phyloP scores from a whole-genome alignment of 2,888 invertebrate genomes.

The Prosopocoilus inquinatus region DNA sequence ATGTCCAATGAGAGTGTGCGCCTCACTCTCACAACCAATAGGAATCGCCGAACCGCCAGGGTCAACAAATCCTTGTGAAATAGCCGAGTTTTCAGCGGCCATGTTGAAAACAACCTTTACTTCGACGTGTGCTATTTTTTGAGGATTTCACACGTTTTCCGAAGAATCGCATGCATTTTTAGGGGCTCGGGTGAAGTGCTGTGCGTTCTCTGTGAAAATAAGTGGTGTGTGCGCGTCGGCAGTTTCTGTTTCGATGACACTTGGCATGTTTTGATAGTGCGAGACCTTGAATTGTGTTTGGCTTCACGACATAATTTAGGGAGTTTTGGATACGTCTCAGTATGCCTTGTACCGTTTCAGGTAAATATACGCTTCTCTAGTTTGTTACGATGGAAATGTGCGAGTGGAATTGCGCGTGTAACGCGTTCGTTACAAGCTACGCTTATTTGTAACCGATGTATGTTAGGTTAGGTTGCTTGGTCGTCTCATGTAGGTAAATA shows the following conservation, averaged over 20 bases:
- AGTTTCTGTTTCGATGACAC: slow-evolving; percentile 34
- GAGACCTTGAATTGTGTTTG: slow-evolving; percentile 51
- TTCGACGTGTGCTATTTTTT: slow-evolving; percentile 50
- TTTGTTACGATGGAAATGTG: not conserved
- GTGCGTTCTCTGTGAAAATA: slow-evolving; percentile 29
- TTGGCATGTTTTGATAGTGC: slow-evolving; percentile 45
- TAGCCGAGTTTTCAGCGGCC: slow-evolving; percentile 53
- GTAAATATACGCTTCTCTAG: slow-evolving; percentile 30
- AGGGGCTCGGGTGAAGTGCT: slow-evolving; percentile 30
- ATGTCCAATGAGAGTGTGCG: slow-evolving; percentile 45
- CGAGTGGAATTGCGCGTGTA: not conserved
- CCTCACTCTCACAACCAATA: slow-evolving; percentile 47
- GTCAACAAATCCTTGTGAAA: slow-evolving; percentile 55
- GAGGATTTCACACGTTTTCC: slow-evolving; percentile 41
- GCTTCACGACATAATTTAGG: slow-evolving; percentile 40
- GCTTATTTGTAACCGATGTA: slow-evolving; percentile 6
- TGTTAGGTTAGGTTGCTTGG: slow-evolving; percentile 17
- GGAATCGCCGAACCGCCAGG: slow-evolving; percentile 46
- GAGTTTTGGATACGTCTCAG: slow-evolving; percentile 44
- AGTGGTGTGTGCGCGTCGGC: slow-evolving; percentile 33
- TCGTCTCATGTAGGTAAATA: slow-evolving; percentile 10
- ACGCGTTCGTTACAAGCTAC: not conserved
- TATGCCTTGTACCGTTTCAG: slow-evolving; percentile 44
- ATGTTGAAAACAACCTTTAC: slow-evolving; percentile 54
- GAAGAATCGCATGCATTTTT: slow-evolving; percentile 29